phyloP scores from a whole-genome alignment of 2,797 vertebrate species.

The Perodicticus potto region DNA sequence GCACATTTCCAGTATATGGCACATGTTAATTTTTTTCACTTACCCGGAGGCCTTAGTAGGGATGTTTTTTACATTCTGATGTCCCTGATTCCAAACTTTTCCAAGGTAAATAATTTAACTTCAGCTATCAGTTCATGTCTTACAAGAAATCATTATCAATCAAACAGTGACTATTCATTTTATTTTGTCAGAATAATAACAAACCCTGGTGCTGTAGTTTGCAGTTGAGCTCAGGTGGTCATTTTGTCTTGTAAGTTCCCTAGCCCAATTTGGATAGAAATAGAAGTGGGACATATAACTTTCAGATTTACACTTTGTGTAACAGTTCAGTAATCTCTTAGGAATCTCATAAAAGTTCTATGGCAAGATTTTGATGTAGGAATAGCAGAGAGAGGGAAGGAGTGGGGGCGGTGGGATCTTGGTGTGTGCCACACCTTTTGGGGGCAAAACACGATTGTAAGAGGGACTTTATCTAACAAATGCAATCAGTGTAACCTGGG shows the following conservation, averaged over 20 bases:
- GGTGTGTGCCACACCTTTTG: no score
- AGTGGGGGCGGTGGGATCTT: no score
- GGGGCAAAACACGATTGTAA: no score
- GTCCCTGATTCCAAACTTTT: conserved; percentile 5
- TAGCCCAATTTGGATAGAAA: neutral
- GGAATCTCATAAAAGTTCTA: neutral
- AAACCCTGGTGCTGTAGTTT: neutral
- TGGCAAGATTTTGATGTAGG: neutral
- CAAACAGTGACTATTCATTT: neutral
- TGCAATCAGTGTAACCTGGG: no score
- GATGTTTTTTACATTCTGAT: neutral
- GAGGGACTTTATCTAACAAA: no score
- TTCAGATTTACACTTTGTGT: neutral
- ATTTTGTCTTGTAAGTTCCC: neutral
- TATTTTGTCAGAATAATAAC: neutral
- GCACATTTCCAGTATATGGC: neutral
- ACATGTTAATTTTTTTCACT: neutral
- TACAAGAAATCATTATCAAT: neutral
- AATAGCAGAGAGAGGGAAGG: no score
- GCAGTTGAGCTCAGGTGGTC: neutral
- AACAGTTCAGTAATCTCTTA: neutral
- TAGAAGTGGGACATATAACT: no score
- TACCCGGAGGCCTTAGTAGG: neutral
- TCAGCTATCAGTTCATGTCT: neutral
- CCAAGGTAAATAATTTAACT: conserved; percentile 20